Base-by-base conservation (phyloP, 2,797 vertebrate genomes). In the Ctenopoma kingsleyae region DNA sequence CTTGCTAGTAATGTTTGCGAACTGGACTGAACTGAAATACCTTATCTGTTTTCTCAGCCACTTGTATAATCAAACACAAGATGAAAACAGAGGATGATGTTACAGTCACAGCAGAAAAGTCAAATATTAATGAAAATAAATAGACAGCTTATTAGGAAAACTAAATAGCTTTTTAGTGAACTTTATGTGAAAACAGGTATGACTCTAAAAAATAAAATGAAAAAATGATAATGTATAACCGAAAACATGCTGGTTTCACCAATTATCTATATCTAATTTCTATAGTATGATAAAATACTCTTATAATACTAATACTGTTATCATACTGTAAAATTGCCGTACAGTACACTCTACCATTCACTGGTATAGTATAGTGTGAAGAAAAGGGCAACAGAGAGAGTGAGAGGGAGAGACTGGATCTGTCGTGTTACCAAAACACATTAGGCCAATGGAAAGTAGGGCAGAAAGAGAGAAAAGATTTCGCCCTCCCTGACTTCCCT, bases 391-490 rank as follows among this genome's bases (percentile, higher is more conserved):
- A 46, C 30, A 48, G 30, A 40, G 40, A 67, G 20, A 41, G 48
- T 22, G 27, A 73, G 67, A 56, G 59, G 22, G 69, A 66, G 57
- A 80, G 65, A 56, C 58, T 74, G 82, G 52, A 73, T 77, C 50
- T 54, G 70, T 61, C 36, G 63, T 66, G 71, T 75, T 77, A 82
- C 78, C 76, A 87, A 87, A 87, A 87, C 79, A 86, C 65, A 72
- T 72, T 19, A 46, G 60, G 72, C 74, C 60, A 67, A 72, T 67
- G 79, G 86, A 93, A 92, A 92, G 84, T 92, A 90, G 89, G 91
- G 74, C 89, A 91, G 88, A 19, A 23, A 69, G 67, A 64, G 80
- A 76, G 78, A 64, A 83, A 82, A 82, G 75, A 61, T 73, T 83
- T 83, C 49, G 71, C 67, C 71, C 81, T 69, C 78, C 56, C 70